Percentiles rank a stretch among this genome's conserved stretches.
Evolutionary conservation across 2,797 vertebrate genomes (phyloP).

Genomic region (Pseudocheirus occidentalis): DNA sequence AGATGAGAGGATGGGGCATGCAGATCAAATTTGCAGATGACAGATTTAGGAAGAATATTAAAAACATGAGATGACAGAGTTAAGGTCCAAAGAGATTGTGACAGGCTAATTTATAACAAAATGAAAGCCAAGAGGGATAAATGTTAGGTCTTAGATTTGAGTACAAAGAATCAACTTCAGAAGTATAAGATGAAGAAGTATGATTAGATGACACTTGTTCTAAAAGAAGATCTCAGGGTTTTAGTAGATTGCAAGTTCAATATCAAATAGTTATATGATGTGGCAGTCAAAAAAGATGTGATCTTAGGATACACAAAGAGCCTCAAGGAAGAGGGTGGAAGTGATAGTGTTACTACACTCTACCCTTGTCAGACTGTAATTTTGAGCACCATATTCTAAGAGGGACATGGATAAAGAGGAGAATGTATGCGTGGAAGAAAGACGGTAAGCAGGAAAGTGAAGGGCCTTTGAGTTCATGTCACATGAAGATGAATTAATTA

Average conservation of each 20-base stretch:
- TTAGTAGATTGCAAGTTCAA: background rate
- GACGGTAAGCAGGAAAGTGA: background rate
- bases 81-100: background rate
- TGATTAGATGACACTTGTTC: background rate
- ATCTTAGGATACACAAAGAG: no score
- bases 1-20: background rate
- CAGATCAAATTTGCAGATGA: background rate
- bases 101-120: background rate
- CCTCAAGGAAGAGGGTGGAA: no score
- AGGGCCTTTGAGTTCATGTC: background rate
- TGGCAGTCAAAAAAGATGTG: background rate
- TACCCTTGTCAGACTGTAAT: background rate
- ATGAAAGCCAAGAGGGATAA: background rate
- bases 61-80: background rate
- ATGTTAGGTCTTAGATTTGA: background rate
- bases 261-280: background rate
- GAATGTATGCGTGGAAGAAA: background rate
- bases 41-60: background rate
- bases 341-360: background rate
- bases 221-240: background rate
- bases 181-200: background rate
- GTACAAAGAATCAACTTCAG: background rate
- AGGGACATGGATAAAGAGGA: background rate
- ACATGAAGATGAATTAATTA: background rate
- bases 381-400: background rate